Evolutionary conservation across 2,888 invertebrate genomes (phyloP), one percentile per base, ranked within the genome.

Genomic region (Tenthredo notha): DNA sequence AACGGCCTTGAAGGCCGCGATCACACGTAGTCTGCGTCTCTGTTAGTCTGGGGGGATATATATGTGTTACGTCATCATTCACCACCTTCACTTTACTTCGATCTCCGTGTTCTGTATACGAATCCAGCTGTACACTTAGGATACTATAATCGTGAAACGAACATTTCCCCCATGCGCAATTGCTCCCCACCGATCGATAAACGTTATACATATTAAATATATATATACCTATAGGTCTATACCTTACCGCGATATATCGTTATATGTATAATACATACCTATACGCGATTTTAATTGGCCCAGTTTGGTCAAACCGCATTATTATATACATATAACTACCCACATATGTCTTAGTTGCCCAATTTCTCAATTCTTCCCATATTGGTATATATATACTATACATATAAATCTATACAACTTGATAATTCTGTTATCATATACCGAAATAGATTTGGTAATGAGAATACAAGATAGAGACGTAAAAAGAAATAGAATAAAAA

Each of bases 1-100:
- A 88, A 88, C 89, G 89, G 86, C 89, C 89, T 89, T 88, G 88
- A 88, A 86, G 89, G 87, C 87, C 88, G 88, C 85, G 84, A 78
- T 65, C 84, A 74, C 77, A 29, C 84, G 61, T 54, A 47, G 78
- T 83, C 72, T 77, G 78, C 84, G 74, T 83, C 67, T 85, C n/a
- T 72, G 82, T 86, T 85, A 84, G 80, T 84, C 85, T 86, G 84
- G 65, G 50, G 50, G 25, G 54, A 61, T 85, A 50, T 85, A 50
- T 61, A 72, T 9, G 21, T n/a, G 29, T 83, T 83, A 83, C 83
- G 83, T 83, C 83, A 83, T 29, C 65, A n/a, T 33, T 65, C 83
- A 50, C 83, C 83, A 83, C 83, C 83, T 83, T 83, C 84, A 74
- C 84, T 83, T 83, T 74, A 74, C 84, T 72, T 84, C 74, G 37